Evolutionary conservation across 2,113 vertebrate species (phyloP).

Genomic region (Pterocles gutturalis): DNA sequence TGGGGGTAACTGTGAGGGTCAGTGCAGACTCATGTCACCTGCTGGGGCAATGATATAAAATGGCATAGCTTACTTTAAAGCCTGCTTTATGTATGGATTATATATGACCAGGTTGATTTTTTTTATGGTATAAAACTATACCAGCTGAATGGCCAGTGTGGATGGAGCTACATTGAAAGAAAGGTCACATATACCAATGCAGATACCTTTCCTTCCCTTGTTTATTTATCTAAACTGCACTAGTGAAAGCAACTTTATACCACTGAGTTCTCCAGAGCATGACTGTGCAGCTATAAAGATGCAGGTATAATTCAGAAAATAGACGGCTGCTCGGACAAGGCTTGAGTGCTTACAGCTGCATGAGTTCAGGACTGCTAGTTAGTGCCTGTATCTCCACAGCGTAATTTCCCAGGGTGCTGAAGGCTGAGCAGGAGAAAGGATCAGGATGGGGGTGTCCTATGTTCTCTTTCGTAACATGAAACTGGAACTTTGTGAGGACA

Average conservation of each 20-base stretch:
- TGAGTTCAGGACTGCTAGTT: neutral
- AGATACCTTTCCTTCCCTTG: neutral
- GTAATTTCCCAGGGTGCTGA: neutral
- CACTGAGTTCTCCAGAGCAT: neutral
- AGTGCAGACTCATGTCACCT: neutral
- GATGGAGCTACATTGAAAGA: neutral
- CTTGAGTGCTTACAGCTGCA: rapidly evolving
- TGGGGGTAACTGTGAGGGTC: neutral
- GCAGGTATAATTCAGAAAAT: neutral
- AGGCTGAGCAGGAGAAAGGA: neutral
- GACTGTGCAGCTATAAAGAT: neutral
- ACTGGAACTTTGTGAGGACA: slow-evolving; percentile 4
- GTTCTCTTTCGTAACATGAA: neutral
- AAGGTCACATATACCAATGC: neutral
- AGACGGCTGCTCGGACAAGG: rapidly evolving
- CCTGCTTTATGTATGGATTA: neutral
- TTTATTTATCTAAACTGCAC: neutral
- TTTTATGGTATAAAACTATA: neutral
- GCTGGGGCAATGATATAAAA: neutral
- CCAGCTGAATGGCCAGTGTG: neutral
- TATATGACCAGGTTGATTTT: neutral
- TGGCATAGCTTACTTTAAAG: neutral
- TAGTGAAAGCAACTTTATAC: neutral
- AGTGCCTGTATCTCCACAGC: rapidly evolving
- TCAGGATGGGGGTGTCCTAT: neutral